Base-by-base conservation (phyloP, 1,140 invertebrate genomes). In the Tetranychus urticae region DNA sequence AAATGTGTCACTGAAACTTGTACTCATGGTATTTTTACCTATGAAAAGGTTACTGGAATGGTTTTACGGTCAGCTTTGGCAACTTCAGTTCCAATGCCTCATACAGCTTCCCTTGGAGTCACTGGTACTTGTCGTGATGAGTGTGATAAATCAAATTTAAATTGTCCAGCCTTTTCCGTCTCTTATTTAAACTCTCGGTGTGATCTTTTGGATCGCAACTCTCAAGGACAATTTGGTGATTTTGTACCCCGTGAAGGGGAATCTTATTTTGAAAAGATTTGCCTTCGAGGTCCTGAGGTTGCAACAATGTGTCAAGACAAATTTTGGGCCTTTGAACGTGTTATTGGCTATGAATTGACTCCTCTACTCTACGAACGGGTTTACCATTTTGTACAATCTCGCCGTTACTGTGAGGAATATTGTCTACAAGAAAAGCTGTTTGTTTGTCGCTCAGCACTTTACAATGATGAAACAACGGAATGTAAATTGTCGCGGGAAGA, bases 181-280 rank as follows among this genome's bases (percentile, higher is more conserved):
- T 74, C 76, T 62, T 77, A 77, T 64, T 60, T 72, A 68, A 68
- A 68, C 55, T 68, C 62, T 55, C 58, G 73, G 56, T 77, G 75
- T 63, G 73, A 75, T 64, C 72, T 72, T 65, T 65, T 77, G 58
- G 75, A 76, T 63, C 64, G 75, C 6, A 77, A 76, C 63, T 74
- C 76, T 6, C 75, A 77, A 66, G 75, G 74, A 1, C 63, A 74
- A 8, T 69, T 70, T 1, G 68, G 70, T 34, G 73, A 75, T 33
- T 65, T 77, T 12, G 68, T 70, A 0, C 64, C 68, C 12, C 66
- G 70, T 39, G 71, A 73, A 48, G 73, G 71, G 4, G 70, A 71
- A 56, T 75, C 71, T 63, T 77, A 74, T 63, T 77, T 75, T 66
- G 76, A 77, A 63, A 77, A 77, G 61, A 71, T 77, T 47, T 77